A percentile compares a stretch with the other conserved stretches of the same genome.
Conservation (phyloP, 2,113 vertebrate genomes). For the Tachycineta bicolor region DNA sequence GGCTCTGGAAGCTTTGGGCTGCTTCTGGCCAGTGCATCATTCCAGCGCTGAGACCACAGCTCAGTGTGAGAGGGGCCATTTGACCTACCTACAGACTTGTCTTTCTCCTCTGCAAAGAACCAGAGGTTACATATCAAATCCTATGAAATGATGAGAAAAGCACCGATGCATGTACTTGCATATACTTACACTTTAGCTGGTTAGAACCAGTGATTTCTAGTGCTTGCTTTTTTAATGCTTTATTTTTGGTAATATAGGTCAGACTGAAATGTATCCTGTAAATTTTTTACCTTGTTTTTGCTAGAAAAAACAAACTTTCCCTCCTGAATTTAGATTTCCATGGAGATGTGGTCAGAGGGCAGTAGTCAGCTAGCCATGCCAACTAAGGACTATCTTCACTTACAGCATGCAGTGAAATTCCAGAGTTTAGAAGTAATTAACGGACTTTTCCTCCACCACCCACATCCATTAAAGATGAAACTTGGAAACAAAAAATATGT, state of each 20-base stretch:
- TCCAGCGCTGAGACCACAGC: not conserved
- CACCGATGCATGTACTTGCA: not conserved
- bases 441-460: not conserved
- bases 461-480: not conserved
- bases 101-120: not conserved
- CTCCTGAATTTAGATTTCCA: constrained; percentile 21
- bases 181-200: not conserved
- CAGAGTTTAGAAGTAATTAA: not conserved
- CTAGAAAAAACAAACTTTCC: constrained; percentile 1
- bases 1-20: not conserved
- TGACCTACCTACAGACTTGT: not conserved
- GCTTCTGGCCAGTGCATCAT: not conserved
- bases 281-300: not conserved
- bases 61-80: not conserved
- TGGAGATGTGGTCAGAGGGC: constrained; percentile 22
- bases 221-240: not conserved
- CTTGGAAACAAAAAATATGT: not conserved
- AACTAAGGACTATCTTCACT: not conserved
- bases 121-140: not conserved
- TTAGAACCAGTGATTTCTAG: not conserved
- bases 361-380: not conserved
- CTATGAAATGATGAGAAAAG: not conserved
- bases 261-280: not conserved
- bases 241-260: not conserved
- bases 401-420: not conserved